Percentiles rank a stretch among this genome's conserved stretches.
Evolutionary conservation across 2,888 invertebrate species (phyloP).

Genomic region (Synergus japonicus): DNA sequence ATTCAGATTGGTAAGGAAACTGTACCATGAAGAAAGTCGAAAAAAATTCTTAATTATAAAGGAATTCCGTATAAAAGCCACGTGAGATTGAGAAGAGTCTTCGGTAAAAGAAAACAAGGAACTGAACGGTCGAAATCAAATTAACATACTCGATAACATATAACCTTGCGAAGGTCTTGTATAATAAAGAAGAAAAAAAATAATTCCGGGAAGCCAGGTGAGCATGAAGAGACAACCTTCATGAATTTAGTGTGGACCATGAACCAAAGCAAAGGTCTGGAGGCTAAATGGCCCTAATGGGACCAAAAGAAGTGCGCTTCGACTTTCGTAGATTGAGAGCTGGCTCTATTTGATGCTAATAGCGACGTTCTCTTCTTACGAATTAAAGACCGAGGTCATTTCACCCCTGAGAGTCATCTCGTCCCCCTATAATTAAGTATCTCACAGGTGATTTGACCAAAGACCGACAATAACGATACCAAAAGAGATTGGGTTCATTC

Average conservation of each 20-base stretch:
- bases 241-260: not conserved
- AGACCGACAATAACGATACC: slow-evolving; percentile 34
- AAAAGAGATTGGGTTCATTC: slow-evolving; percentile 1
- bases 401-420: slow-evolving; percentile 24
- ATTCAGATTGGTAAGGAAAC: too few relatives aligned
- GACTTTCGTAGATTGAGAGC: slow-evolving; percentile 8
- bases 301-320: slow-evolving; percentile 3
- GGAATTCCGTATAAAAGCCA: not conserved
- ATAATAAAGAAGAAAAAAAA: not conserved
- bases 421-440: slow-evolving; percentile 39
- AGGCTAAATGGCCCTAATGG: slow-evolving; percentile 8
- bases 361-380: slow-evolving; percentile 13
- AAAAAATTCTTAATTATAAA: not conserved
- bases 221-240: slow-evolving; percentile 12
- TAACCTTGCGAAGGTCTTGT: slow-evolving; percentile 33
- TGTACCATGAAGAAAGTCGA: not conserved
- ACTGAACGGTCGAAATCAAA: slow-evolving; percentile 12
- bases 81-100: not conserved
- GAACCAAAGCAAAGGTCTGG: slow-evolving; percentile 3
- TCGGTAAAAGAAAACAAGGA: not conserved
- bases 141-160: slow-evolving; percentile 22
- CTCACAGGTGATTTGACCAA: slow-evolving; percentile 39
- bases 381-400: slow-evolving; percentile 29
- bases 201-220: slow-evolving; percentile 26
- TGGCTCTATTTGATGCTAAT: slow-evolving; percentile 37